Conservation (phyloP, 2,797 vertebrate genomes). For the Ctenosaura bakeri region DNA sequence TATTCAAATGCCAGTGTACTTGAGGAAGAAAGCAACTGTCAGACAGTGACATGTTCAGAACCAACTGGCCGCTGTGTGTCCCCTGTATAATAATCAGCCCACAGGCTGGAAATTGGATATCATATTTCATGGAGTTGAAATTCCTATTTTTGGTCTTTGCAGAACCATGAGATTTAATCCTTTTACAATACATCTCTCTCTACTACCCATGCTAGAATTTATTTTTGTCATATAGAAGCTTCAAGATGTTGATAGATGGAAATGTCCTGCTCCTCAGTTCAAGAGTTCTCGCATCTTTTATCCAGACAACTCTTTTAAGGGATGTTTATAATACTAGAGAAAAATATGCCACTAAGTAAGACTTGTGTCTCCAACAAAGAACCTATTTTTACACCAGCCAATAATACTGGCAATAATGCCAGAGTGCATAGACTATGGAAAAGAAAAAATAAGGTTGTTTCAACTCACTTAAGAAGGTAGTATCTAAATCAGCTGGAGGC, state of each 20-base stretch:
- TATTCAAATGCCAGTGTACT: constrained; percentile 7
- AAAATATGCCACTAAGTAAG: neutral
- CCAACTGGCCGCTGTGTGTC: neutral
- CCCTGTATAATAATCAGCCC: constrained; percentile 14
- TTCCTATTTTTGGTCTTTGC: neutral
- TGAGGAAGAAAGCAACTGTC: constrained; percentile 23
- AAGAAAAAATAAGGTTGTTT: neutral
- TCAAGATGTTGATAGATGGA: neutral
- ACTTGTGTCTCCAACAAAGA: neutral
- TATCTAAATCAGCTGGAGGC: neutral
- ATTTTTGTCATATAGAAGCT: neutral
- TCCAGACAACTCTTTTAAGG: constrained; percentile 20
- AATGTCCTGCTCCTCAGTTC: rapidly evolving
- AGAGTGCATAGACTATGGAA: rapidly evolving
- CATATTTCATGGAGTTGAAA: neutral
- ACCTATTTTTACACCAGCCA: neutral
- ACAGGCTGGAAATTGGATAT: constrained; percentile 26
- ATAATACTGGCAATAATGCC: neutral
- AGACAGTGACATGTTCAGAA: constrained; percentile 5
- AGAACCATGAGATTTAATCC: constrained; percentile 18
- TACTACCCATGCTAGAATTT: neutral
- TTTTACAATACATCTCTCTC: constrained; percentile 1
- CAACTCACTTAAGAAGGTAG: neutral
- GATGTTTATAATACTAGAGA: constrained; percentile 21
- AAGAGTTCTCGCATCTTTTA: neutral